A percentile compares a stretch with the other conserved stretches of the same genome.
phyloP scores from a whole-genome alignment of 2,888 invertebrate species.

The Agriotes lineatus region DNA sequence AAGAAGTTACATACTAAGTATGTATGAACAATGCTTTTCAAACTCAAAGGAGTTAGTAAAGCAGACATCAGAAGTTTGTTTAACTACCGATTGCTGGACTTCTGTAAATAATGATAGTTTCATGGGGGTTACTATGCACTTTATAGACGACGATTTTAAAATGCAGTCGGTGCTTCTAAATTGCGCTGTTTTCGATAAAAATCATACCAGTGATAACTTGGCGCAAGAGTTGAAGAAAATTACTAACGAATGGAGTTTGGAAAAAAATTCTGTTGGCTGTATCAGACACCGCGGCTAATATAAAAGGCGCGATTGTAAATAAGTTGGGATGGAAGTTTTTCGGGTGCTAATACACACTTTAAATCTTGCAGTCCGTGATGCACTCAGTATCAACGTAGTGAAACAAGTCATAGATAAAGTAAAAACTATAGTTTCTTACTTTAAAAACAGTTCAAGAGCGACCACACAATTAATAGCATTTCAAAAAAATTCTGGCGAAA shows the following conservation, averaged over 20 bases:
- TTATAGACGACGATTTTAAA: constrained; percentile 48
- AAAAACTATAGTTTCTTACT: constrained; percentile 43
- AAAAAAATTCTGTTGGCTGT: constrained; percentile 52
- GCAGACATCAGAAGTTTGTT: constrained; percentile 33
- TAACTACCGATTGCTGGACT: constrained; percentile 57
- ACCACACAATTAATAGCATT: not conserved
- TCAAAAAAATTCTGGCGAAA: not conserved
- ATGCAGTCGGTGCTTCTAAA: constrained; percentile 2
- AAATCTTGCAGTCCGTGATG: too few relatives aligned
- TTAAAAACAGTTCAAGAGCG: constrained; percentile 43
- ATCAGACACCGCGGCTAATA: constrained; percentile 54
- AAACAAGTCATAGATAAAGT: constrained; percentile 37
- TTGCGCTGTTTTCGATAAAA: constrained; percentile 45
- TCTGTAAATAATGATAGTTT: constrained; percentile 53
- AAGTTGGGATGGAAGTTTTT: constrained; percentile 44
- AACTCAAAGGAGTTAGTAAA: constrained; percentile 20
- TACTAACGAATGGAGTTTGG: constrained; percentile 49
- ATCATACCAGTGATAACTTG: constrained; percentile 52
- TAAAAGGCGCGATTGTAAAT: constrained; percentile 49
- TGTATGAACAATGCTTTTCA: too few relatives aligned
- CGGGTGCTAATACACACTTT: too few relatives aligned
- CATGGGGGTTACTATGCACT: constrained; percentile 53
- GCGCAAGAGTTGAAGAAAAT: constrained; percentile 47
- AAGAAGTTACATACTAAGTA: constrained; percentile 8
- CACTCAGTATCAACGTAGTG: constrained; percentile 49